phyloP scores from a whole-genome alignment of 2,888 invertebrate genomes.

The Strigamia crassipes region DNA sequence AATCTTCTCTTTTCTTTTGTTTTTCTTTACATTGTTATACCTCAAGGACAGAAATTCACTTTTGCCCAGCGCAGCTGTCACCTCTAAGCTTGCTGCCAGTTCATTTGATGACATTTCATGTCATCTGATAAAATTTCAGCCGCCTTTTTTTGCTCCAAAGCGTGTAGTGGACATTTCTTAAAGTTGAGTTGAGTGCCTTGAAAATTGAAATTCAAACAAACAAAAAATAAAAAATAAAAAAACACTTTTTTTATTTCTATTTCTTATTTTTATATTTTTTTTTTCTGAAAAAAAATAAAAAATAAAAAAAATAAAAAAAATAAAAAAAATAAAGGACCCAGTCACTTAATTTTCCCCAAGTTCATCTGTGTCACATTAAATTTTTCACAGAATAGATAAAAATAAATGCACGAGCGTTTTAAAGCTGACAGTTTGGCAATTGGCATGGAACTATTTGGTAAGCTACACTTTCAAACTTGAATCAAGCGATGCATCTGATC shows the following conservation, averaged over 20 bases:
- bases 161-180: slow-evolving; percentile 38
- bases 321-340: background rate
- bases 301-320: background rate
- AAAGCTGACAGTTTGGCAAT: slow-evolving; percentile 35
- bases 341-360: background rate
- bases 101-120: slow-evolving; percentile 38
- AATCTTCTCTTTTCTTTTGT: slow-evolving; percentile 21
- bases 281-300: background rate
- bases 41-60: slow-evolving; percentile 42
- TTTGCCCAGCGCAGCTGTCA: slow-evolving; percentile 26
- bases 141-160: slow-evolving; percentile 1
- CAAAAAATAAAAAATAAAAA: slow-evolving; percentile 4
- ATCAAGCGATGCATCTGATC: slow-evolving; percentile 35
- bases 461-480: slow-evolving; percentile 23
- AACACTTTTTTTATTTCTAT: background rate
- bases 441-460: slow-evolving; percentile 1
- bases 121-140: slow-evolving; percentile 37
- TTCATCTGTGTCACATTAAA: slow-evolving; percentile 38
- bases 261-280: background rate
- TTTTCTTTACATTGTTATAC: slow-evolving; percentile 23
- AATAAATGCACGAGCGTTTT: slow-evolving; percentile 2
- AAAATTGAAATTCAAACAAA: slow-evolving; percentile 11
- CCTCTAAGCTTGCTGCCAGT: slow-evolving; percentile 42
- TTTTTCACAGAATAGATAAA: background rate
- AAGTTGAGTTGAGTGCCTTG: background rate